These are phyloP conservation scores for Metallyticus violacea DNA, from an alignment of 2,888 invertebrate genomes.

Conservation along the genomic window DNA sequence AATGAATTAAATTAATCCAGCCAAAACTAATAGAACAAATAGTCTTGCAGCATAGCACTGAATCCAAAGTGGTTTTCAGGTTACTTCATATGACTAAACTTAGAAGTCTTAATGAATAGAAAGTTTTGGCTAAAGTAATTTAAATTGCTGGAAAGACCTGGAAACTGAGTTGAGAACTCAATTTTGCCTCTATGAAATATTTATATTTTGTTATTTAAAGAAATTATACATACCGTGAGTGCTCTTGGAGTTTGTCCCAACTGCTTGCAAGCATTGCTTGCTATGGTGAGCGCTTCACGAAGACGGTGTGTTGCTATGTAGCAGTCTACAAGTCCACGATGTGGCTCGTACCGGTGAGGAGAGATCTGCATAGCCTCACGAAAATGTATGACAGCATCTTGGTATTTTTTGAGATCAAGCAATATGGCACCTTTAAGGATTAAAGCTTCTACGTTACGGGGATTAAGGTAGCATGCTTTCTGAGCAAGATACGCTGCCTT, in stretches of 20 bases:
- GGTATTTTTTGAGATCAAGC: conserved; percentile 62
- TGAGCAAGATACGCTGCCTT: conserved; percentile 71
- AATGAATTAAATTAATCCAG: too few relatives aligned
- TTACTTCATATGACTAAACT: too few relatives aligned
- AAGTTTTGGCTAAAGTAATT: too few relatives aligned
- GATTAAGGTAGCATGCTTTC: conserved; percentile 58
- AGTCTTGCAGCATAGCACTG: too few relatives aligned
- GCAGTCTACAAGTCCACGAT: conserved; percentile 74
- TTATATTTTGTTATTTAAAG: too few relatives aligned
- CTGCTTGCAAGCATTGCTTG: conserved; percentile 67
- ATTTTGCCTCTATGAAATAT: too few relatives aligned
- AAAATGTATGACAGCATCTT: conserved; percentile 64
- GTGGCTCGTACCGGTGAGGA: conserved; percentile 67
- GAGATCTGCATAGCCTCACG: conserved; percentile 61
- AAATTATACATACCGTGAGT: conserved; percentile 58
- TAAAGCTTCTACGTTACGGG: conserved; percentile 68
- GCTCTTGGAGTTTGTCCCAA: conserved; percentile 70
- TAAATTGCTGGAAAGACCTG: too few relatives aligned
- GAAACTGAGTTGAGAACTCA: too few relatives aligned
- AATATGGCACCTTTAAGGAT: conserved; percentile 69
- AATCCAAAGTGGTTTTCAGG: too few relatives aligned
- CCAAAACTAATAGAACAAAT: too few relatives aligned
- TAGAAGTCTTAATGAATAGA: too few relatives aligned
- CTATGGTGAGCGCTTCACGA: conserved; percentile 70
- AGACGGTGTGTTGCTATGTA: conserved; percentile 65